Base-by-base conservation (phyloP, 1,140 invertebrate species). In the Drosophila guanche region DNA sequence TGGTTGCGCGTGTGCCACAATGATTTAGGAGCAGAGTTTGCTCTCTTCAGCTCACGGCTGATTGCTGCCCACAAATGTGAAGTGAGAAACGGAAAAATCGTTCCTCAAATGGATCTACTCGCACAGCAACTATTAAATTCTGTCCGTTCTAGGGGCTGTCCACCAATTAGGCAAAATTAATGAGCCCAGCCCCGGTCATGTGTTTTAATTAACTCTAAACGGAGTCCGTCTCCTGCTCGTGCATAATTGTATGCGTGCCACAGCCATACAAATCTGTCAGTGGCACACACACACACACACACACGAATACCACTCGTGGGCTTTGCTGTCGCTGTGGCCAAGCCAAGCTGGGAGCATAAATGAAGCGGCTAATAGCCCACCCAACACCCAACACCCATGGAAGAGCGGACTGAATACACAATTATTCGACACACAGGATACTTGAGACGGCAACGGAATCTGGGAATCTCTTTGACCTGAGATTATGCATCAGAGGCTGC, bases 401-500 rank as follows among this genome's bases (percentile, higher is more conserved):
- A 68, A 69, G 72, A 77, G 62, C 79, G 71, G 59, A 83, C 83
- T 89, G 83, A 88, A 88, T 88, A 88, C 80, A 57, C 69, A 89
- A 89, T 89, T 68, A 83, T 65, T 37, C 10, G 33, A 51, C 46
- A 50, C 54, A 50, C 56, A 16, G 14, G 16, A 55, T 25, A 41
- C 55, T 56, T 50, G 14, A 67, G 46, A 27, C 56, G 51, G 59
- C 57, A 55, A 59, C 69, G 59, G 65, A 58, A 51, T 56, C 6
- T 23, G 42, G 20, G 14, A 46, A 7, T 63, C 7, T 27, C 8
- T 22, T 16, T 10, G 8, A n/a, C n/a, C n/a, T n/a, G n/a, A n/a
- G 29, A 33, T 33, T 72, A 83, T 85, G 83, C 83, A 83, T 83
- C 83, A 88, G 78, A 70, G 75, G 75, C 75, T 86, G 83, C 70